Percentiles rank a stretch among this genome's conserved stretches.
phyloP scores from a whole-genome alignment of 2,113 vertebrate genomes.

The Megaleporinus macrocephalus region DNA sequence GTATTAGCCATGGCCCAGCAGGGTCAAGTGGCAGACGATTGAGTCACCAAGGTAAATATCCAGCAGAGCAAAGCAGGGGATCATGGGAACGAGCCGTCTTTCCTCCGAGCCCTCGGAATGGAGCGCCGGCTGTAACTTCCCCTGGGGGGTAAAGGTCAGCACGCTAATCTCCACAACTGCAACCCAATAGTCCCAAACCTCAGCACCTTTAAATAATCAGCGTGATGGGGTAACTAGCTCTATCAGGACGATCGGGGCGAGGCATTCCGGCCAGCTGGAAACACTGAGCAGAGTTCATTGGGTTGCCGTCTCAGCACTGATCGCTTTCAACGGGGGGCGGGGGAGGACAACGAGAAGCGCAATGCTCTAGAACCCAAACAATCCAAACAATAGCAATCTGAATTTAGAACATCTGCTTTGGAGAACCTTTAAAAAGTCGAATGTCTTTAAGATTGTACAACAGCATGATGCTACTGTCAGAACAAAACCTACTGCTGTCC shows the following conservation, averaged over 20 bases:
- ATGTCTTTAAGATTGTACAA: too few species aligned
- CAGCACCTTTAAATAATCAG: constrained; percentile 33
- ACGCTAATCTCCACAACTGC: constrained; percentile 72
- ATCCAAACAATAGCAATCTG: neutral
- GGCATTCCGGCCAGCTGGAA: neutral
- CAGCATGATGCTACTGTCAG: too few species aligned
- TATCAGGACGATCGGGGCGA: neutral
- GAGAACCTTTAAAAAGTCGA: too few species aligned
- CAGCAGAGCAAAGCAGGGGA: constrained; percentile 45
- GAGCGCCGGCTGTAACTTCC: constrained; percentile 54
- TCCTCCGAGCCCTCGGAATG: constrained; percentile 36
- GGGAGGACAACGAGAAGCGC: neutral
- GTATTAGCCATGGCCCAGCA: constrained; percentile 69
- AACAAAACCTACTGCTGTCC: too few species aligned
- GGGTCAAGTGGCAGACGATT: constrained; percentile 76
- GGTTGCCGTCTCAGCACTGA: neutral
- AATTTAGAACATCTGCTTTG: neutral
- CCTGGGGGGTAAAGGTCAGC: constrained; percentile 67
- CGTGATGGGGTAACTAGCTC: constrained; percentile 18
- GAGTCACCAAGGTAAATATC: constrained; percentile 71
- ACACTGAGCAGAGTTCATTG: neutral
- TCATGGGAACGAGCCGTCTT: constrained; percentile 64
- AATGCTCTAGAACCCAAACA: neutral
- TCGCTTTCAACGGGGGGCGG: neutral
- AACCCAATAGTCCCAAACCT: constrained; percentile 58